Evolutionary conservation across 1,140 invertebrate species (phyloP).

Genomic region (Pissodes strobi): DNA sequence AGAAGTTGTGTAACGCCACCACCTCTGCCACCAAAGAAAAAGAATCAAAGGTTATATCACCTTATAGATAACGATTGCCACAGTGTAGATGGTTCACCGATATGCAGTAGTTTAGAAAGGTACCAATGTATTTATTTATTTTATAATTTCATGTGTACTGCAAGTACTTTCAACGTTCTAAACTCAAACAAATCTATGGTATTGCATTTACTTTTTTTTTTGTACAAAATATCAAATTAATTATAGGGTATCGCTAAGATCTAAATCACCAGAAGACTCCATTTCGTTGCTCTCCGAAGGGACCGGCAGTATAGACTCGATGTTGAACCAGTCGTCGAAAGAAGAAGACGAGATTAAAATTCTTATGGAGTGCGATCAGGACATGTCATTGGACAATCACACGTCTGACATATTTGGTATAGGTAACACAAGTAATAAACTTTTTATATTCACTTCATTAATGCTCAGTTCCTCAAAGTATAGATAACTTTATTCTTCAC

Average conservation of each 20-base stretch:
- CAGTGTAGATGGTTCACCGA: constrained; percentile 57
- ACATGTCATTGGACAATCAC: constrained; percentile 49
- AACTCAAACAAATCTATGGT: too few relatives aligned
- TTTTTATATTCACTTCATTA: background rate
- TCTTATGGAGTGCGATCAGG: constrained; percentile 61
- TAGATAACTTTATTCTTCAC: too few relatives aligned
- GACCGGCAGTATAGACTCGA: constrained; percentile 81
- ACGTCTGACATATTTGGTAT: constrained; percentile 50
- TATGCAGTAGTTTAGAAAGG: constrained; percentile 63
- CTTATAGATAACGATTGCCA: constrained; percentile 58
- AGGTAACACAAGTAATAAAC: background rate
- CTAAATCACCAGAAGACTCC: constrained; percentile 69
- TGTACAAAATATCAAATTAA: constrained; percentile 24
- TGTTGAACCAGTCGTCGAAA: constrained; percentile 79
- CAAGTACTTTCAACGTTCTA: background rate
- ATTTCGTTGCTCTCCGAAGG: constrained; percentile 72
- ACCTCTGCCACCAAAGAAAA: constrained; percentile 77
- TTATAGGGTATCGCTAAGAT: constrained; percentile 63
- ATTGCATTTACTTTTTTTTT: too few relatives aligned
- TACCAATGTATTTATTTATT: constrained; percentile 36
- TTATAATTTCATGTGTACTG: background rate
- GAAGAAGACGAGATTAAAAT: constrained; percentile 70
- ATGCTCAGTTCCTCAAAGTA: too few relatives aligned
- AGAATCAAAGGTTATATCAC: constrained; percentile 57
- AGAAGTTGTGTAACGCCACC: constrained; percentile 61